Evolutionary conservation across 2,797 vertebrate genomes (phyloP), one percentile per base, ranked within the genome.

Genomic region (Choloepus didactylus): DNA sequence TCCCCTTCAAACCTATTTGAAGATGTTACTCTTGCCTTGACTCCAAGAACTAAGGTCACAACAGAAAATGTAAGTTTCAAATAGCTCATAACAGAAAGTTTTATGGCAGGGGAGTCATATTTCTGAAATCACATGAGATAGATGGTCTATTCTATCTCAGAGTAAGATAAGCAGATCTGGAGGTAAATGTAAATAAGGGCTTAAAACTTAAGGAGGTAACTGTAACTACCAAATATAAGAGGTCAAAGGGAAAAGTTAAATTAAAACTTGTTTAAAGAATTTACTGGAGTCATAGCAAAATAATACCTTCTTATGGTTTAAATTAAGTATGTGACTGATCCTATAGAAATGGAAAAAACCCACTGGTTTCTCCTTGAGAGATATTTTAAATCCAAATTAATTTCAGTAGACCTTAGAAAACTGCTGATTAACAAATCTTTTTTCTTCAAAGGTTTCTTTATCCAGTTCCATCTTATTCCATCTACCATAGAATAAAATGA

Each of bases 361-460:
- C 54, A 44, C 3, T 70, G 56, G 82, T 75, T 83, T 92, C 56
- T 77, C n/a, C 41, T 66, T 87, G 25, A 97, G 60, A 85, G 21
- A 95, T 19, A 67, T 10, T 88, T 79, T 83, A 93, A 81, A 83
- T 90, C 12, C 23, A 85, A 85, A 87, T 59, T 84, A 93, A 87
- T 60, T 81, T 54, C 44, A 75, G 31, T 21, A 54, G 62, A 75
- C 27, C 81, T 94, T 62, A 88, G 44, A 64, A 87, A 89, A 89
- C 3, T 79, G 49, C 41, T 69, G 35, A 73, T 67, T 51, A 87
- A 93, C 31, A 86, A 89, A 64, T 25, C 35, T 64, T 44, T 80
- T 94, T 95, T 80, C 16, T 79, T 38, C 72, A 80, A 84, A 80
- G 29, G 11, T 85, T 49, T 96, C 41, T 46, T 59, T 9, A 76